Evolutionary conservation across 64 coral and sea anemone genomes (phyloP), one percentile per base, ranked within the genome.

Genomic region (Anthopleura sola): DNA sequence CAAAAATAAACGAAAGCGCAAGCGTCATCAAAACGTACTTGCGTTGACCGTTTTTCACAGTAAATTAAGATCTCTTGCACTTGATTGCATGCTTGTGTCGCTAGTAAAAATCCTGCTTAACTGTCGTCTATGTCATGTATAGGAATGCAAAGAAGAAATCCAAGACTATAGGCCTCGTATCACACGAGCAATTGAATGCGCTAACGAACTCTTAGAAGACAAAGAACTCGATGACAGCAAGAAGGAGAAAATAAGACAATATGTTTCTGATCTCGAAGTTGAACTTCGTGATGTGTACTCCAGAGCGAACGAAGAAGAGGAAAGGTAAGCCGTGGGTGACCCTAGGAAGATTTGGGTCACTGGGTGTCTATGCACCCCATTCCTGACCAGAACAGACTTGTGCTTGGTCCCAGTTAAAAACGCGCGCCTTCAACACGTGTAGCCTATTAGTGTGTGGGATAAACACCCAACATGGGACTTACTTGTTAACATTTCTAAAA

Each of bases 121-220:
- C 20, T 56, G 55, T 62, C 58, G 13, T 26, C 1, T 79, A 3
- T 37, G 55, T 56, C 2, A 7, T 14, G 11, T 28, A 26, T 15
- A 83, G 82, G 82, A 83, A 56, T 83, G 82, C 29, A 54, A 83
- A 36, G 82, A 83, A 54, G 82, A 83, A 29, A 58, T 83, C 12
- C 51, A 83, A 83, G 49, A 83, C 29, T 53, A 24, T 24, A 83
- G 47, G 38, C 82, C 82, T 36, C 82, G 55, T 60, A 20, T 83
- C 36, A 54, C 50, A 34, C 82, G n/a, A 31, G 82, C 82, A 37
- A 26, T 83, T 6, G 55, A 60, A 5, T 60, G 47, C 32, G 82
- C 82, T 56, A 60, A 58, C 47, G 82, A 54, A 29, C 53, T 83
- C 16, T 36, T 83, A 83, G 46, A 55, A 56, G 82, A 83, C 51